phyloP scores from a whole-genome alignment of 2,113 vertebrate genomes.

The Caretta caretta region DNA sequence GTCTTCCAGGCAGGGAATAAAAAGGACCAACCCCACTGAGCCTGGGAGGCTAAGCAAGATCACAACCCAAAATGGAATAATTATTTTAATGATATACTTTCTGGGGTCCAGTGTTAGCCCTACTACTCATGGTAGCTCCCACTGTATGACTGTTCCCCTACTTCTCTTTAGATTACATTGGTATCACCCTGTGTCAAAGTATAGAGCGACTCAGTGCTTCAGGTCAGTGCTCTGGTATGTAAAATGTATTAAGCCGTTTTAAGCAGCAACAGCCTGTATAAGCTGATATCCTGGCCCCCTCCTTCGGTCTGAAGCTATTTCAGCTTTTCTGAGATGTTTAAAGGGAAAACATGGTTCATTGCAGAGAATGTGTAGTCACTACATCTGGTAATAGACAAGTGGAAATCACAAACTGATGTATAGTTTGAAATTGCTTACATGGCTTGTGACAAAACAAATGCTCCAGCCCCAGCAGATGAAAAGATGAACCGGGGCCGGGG shows the following conservation, averaged over 20 bases:
- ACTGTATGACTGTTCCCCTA: not conserved
- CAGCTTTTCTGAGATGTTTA: not conserved
- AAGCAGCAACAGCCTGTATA: not conserved
- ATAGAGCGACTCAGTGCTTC: not conserved
- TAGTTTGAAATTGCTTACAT: accelerated
- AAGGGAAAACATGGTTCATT: not conserved
- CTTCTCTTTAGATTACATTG: not conserved
- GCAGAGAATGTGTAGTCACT: not conserved
- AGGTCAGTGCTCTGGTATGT: slow-evolving; percentile 25
- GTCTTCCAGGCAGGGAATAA: not conserved
- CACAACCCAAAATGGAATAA: not conserved
- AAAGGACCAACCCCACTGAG: not conserved
- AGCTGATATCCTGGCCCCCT: not conserved
- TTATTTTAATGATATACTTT: not conserved
- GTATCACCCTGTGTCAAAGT: not conserved
- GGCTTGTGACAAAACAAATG: not conserved
- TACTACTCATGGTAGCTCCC: not conserved
- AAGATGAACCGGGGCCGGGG: not conserved
- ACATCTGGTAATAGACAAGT: too few species aligned
- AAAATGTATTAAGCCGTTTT: slow-evolving; percentile 2
- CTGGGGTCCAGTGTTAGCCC: not conserved
- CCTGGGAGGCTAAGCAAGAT: not conserved
- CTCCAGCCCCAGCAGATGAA: not conserved
- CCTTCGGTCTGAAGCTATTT: not conserved
- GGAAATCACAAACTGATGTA: not conserved